Base-by-base conservation (phyloP, 2,888 invertebrate genomes). In the Eurytoma adleriae region DNA sequence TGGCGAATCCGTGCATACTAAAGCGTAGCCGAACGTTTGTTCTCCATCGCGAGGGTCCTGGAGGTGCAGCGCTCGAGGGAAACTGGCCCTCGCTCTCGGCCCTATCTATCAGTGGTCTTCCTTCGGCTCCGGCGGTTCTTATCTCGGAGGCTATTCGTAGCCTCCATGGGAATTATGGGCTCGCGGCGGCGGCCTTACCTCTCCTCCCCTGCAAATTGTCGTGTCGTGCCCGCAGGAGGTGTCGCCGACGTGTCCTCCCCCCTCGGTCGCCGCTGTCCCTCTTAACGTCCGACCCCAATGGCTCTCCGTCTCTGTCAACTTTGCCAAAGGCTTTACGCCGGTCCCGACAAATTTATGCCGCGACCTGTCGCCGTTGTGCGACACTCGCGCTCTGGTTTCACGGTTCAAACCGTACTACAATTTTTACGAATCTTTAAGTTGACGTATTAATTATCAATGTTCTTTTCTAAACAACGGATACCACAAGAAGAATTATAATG, bases 211-310 rank as follows among this genome's bases (percentile, higher is more conserved):
- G 76, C 80, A 80, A 80, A 80, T 80, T 68, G 72, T 76, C 67
- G 64, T 61, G 67, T 71, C 71, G 67, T 72, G 54, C 67, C 76
- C 62, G 57, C 72, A 73, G 80, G 80, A 77, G 80, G 76, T 81
- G 85, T 85, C 82, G 83, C 82, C 40, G 86, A 12, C 62, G 40
- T n/a, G 54, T 40, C 30, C 30, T 4, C 27, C 62, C 24, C 18
- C 50, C 24, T 30, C 48, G 27, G 27, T 54, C 56, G 69, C 27
- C 54, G 69, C 20, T 30, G 27, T 56, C 56, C n/a, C 5, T 20
- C 54, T 68, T 40, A 40, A 40, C 40, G 40, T 40, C 40, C 27
- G 40, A 10, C 1, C 14, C 27, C 18, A 2, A 57, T 24, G 72
- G 54, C 62, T 72, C 76, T 77, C 72, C 76, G 76, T 76, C 80